Evolutionary conservation across 2,888 invertebrate species (phyloP), one percentile per base, ranked within the genome.

Genomic region (Parapristionchus giblindavisi): DNA sequence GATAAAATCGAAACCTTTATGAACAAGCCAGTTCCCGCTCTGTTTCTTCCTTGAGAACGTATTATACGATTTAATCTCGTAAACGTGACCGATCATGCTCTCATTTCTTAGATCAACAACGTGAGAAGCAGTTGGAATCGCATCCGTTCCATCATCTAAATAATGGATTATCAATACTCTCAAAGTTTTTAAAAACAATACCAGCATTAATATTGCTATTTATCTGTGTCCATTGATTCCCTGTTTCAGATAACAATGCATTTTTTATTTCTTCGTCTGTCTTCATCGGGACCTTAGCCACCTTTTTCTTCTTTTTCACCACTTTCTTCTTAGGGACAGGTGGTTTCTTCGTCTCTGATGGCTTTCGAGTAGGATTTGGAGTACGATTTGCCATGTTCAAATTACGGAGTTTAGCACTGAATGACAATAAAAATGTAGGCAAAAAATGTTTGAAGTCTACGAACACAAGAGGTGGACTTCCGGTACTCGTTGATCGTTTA

Each of bases 261-360:
- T 38, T 43, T 43, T 43, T 43, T 8, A 43, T 43, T 71, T 56
- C 73, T 34, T 73, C 73, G n/a, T 61, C 80, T 32, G 77, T 80
- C 29, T 79, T 80, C 0, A n/a, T 4, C 2, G n/a, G n/a, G n/a
- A 14, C 43, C 29, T 76, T 77, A 11, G 72, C 75, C 27, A 76
- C 75, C 38, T 63, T 40, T n/a, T 77, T 77, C 66, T 79, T 78
- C 38, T 72, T 77, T 29, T 73, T 36, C 14, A n/a, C n/a, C n/a
- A 21, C 21, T 52, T 77, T 77, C 52, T 78, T 75, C 38, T 74
- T 76, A 27, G 21, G 21, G 0, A 34, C 8, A 24, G 48, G 40
- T 27, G 34, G 34, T 36, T 68, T 52, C 52, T 68, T 68, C 24
- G 51, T 34, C 21, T 29, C 68, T 4, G 63, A 65, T 17, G 27